Percentiles rank a stretch among this genome's conserved stretches.
Evolutionary conservation across 2,888 invertebrate genomes (phyloP).

Genomic region (Caenorhabditis uteleia): DNA sequence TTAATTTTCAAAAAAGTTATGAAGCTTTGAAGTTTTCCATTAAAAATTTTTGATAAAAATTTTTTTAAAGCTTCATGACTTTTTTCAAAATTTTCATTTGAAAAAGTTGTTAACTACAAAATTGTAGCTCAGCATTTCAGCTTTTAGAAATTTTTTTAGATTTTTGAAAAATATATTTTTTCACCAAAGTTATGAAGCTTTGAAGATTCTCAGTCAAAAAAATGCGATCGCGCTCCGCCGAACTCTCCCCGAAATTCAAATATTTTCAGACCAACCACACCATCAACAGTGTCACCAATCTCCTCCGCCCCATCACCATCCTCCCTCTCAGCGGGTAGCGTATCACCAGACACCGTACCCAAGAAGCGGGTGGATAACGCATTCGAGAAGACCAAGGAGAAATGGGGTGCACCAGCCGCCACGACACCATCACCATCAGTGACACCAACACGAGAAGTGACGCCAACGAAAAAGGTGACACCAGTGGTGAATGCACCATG

Average conservation of each 20-base stretch:
- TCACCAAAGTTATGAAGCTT: neutral
- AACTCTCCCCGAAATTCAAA: conserved; percentile 8
- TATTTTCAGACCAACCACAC: conserved; percentile 39
- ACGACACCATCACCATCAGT: conserved; percentile 15
- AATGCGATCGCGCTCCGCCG: too few relatives aligned
- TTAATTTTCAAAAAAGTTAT: too few relatives aligned
- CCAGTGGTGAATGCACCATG: conserved; percentile 18
- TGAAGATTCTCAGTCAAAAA: conserved; percentile 3
- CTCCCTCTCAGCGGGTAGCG: conserved; percentile 47
- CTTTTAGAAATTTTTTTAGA: too few relatives aligned
- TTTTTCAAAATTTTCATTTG: too few relatives aligned
- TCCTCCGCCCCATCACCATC: conserved; percentile 52
- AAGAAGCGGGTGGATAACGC: conserved; percentile 24
- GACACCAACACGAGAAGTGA: conserved; percentile 26
- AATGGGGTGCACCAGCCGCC: conserved; percentile 29
- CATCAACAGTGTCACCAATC: conserved; percentile 41
- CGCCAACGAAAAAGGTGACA: conserved; percentile 21
- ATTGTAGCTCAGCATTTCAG: too few relatives aligned
- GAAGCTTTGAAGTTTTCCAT: too few relatives aligned
- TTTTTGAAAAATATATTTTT: too few relatives aligned
- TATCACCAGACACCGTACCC: conserved; percentile 40
- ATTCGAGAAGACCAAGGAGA: conserved; percentile 42
- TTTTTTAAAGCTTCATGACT: too few relatives aligned
- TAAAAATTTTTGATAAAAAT: too few relatives aligned
- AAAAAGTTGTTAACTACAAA: too few relatives aligned